phyloP scores from a whole-genome alignment of 2,797 vertebrate species.

The Sebastes goodei region DNA sequence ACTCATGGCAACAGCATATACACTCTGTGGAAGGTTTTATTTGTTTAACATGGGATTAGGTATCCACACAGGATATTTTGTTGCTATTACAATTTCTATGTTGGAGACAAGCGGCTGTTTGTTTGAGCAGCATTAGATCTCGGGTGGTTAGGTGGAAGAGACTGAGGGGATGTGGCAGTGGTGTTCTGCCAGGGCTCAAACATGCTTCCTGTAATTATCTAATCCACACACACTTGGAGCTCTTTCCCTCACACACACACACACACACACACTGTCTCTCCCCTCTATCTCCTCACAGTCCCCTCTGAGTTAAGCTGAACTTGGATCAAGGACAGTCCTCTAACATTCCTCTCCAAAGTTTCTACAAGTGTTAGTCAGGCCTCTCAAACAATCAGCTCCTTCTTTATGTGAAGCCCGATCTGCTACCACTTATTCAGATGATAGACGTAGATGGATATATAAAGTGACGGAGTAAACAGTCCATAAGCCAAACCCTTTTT shows the following conservation, averaged over 20 bases:
- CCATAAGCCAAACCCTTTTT: conserved; percentile 19
- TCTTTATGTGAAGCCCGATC: conserved; percentile 33
- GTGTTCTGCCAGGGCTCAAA: conserved; percentile 67
- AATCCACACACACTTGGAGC: conserved; percentile 57
- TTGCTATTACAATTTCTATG: conserved; percentile 61
- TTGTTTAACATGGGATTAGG: conserved; percentile 77
- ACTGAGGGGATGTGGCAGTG: conserved; percentile 63
- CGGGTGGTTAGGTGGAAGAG: conserved; percentile 55
- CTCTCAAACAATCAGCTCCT: conserved; percentile 47
- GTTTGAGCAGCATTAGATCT: conserved; percentile 68
- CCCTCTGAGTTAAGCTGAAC: conserved; percentile 21
- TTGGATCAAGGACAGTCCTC: conserved; percentile 31
- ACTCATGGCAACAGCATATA: conserved; percentile 38
- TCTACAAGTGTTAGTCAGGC: conserved; percentile 16
- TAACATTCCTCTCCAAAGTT: conserved; percentile 17
- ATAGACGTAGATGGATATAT: conserved; percentile 47
- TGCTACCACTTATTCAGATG: conserved; percentile 46
- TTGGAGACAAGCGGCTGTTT: conserved; percentile 71
- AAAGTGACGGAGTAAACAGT: conserved; percentile 50
- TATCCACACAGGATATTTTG: conserved; percentile 66
- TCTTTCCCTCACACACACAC: not conserved
- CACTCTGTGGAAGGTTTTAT: conserved; percentile 44
- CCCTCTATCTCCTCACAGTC: conserved; percentile 19
- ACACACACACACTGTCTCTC: not conserved
- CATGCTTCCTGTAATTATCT: conserved; percentile 82